Percentiles rank a stretch among this genome's conserved stretches.
phyloP scores from a whole-genome alignment of 2,888 invertebrate species.

The Andrena minutula region DNA sequence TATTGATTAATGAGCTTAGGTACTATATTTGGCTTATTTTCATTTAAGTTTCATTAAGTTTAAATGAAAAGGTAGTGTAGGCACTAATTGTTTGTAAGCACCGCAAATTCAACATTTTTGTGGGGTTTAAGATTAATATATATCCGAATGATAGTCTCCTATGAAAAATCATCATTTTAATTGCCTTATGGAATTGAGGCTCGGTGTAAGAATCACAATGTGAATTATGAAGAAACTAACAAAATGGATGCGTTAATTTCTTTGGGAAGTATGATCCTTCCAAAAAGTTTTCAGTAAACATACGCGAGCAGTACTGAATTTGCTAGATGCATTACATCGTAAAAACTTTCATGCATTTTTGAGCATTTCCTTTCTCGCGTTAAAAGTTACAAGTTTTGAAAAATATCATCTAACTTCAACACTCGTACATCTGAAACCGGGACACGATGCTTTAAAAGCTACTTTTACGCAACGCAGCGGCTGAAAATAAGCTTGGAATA shows the following conservation, averaged over 20 bases:
- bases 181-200: too few species aligned
- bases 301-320: background rate
- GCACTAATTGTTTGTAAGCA: too few species aligned
- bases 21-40: too few species aligned
- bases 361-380: background rate
- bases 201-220: too few species aligned
- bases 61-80: too few species aligned
- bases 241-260: background rate
- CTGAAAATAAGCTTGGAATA: background rate
- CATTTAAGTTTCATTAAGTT: too few species aligned
- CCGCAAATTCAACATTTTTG: too few species aligned
- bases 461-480: background rate
- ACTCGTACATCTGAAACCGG: background rate
- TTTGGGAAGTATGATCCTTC: background rate
- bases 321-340: background rate
- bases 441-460: slow-evolving; percentile 19
- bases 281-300: background rate
- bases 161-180: too few species aligned
- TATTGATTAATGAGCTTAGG: too few species aligned
- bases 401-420: slow-evolving; percentile 21
- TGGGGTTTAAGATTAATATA: too few species aligned
- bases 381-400: slow-evolving; percentile 19
- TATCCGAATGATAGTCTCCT: too few species aligned
- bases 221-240: too few species aligned
- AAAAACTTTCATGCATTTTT: slow-evolving; percentile 1